Conservation (phyloP, 2,888 invertebrate genomes). For the Eilema griseolum region DNA sequence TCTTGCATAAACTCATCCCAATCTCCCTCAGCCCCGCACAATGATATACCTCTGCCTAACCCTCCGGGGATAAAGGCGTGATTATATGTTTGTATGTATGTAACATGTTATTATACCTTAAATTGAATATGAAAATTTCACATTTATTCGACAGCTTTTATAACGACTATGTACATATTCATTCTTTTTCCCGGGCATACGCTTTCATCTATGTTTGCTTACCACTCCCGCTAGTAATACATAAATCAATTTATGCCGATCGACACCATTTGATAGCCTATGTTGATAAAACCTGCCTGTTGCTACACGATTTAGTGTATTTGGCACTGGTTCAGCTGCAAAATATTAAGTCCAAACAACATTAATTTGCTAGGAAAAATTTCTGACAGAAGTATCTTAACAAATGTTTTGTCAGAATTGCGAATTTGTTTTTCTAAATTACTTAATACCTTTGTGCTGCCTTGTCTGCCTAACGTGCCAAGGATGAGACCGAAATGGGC, state of each 20-base stretch:
- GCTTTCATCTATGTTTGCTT: conserved; percentile 2
- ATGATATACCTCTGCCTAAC: no score
- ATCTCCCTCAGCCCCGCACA: conserved; percentile 67
- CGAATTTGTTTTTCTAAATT: conserved; percentile 90
- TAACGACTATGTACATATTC: no score
- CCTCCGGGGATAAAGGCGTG: no score
- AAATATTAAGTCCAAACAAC: conserved; percentile 88
- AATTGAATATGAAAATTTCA: no score
- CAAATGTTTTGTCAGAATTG: conserved; percentile 87
- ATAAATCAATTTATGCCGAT: conserved; percentile 18
- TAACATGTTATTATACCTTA: no score
- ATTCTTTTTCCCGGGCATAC: no score
- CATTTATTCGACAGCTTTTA: no score
- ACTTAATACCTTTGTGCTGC: conserved; percentile 94
- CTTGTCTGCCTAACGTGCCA: conserved; percentile 98
- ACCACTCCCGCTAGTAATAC: conserved; percentile 7
- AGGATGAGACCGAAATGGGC: conserved; percentile 94
- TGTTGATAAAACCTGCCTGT: conserved; percentile 29
- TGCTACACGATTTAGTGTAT: conserved; percentile 33
- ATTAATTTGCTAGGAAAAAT: conserved; percentile 97
- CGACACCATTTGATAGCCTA: conserved; percentile 26
- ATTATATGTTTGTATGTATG: no score
- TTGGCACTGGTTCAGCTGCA: conserved; percentile 49
- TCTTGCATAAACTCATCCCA: conserved; percentile 61
- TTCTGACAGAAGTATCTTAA: conserved; percentile 96